Evolutionary conservation across 64 coral and sea anemone species (phyloP), one percentile per base, ranked within the genome.

Genomic region (Stichodactyla mertensii): DNA sequence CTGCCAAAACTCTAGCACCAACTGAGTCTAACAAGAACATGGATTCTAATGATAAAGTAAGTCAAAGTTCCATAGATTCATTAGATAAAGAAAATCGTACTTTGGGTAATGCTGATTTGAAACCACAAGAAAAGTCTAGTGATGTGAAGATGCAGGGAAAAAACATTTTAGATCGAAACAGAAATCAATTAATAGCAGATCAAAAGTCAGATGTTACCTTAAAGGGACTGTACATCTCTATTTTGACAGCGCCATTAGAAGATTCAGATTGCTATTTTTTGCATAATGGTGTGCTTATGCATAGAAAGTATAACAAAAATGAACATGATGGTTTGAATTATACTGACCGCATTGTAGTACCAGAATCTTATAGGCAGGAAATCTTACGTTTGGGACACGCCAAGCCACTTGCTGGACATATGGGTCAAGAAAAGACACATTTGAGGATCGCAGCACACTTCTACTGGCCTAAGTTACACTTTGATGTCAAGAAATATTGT

Each of bases 381-480:
- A 80, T 80, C 27, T 36, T 80, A 80, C 77, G 77, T 52, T 52
- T 80, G 36, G 77, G 36, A 16, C 28, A 80, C 36, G 6, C 28
- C 4, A 13, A 6, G 52, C 77, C 77, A 52, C 15, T 80, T 4
- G 36, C 77, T 24, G 77, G 77, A 52, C 77, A 80, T 18, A 80
- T 80, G 91, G 83, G 91, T 60, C 52, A 82, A 86, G 31, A 82
- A 16, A 91, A 91, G 60, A 93, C 91, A 5, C n/a, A 56, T 18
- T 52, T 79, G 8, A 93, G 77, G 74, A 82, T 80, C 62, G 26
- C 77, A 23, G 77, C 64, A 64, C 81, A 77, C 54, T 93, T 93
- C 71, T 92, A 92, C 54, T 92, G 91, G 91, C 86, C 91, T 54
- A 86, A 86, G 14, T 59, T 92, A 22, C 82, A 85, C 27, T 81